A percentile compares a stretch with the other conserved stretches of the same genome.
phyloP scores from a whole-genome alignment of 1,140 invertebrate genomes.

The Meloidogyne chitwoodi region DNA sequence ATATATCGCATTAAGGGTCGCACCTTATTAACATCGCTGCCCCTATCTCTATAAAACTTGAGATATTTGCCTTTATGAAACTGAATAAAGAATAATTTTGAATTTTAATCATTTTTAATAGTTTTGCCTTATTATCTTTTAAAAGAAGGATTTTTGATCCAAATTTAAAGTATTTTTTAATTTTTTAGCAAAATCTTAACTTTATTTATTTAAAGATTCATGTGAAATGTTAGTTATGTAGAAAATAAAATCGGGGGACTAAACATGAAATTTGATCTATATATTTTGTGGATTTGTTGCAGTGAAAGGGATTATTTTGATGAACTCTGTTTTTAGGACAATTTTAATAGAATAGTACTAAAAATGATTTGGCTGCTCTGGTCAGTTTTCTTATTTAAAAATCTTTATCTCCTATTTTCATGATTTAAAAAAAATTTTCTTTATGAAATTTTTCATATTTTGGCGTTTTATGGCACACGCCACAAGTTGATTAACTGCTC shows the following conservation, averaged over 20 bases:
- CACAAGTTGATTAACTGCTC: background rate
- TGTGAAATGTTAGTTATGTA: background rate
- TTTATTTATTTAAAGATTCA: background rate
- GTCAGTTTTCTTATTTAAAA: background rate
- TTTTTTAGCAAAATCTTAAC: background rate
- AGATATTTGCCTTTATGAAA: background rate
- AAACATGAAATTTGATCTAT: background rate
- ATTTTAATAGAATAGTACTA: too few species aligned
- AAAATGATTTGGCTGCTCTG: background rate
- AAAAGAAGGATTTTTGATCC: background rate
- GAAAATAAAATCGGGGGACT: background rate
- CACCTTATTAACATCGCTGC: too few species aligned
- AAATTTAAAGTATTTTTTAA: background rate
- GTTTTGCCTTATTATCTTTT: background rate
- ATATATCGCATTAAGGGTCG: background rate
- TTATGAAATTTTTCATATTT: too few species aligned
- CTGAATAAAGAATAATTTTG: background rate
- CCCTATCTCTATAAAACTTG: background rate
- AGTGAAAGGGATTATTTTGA: too few species aligned
- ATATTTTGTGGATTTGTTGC: too few species aligned
- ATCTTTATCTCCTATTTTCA: background rate
- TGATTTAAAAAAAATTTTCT: too few species aligned
- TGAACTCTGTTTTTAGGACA: too few species aligned
- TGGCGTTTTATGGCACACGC: too few species aligned
- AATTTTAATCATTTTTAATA: too few species aligned